Percentiles rank a stretch among this genome's conserved stretches.
phyloP scores from a whole-genome alignment of 2,888 invertebrate species.

The Tetragnatha montana region DNA sequence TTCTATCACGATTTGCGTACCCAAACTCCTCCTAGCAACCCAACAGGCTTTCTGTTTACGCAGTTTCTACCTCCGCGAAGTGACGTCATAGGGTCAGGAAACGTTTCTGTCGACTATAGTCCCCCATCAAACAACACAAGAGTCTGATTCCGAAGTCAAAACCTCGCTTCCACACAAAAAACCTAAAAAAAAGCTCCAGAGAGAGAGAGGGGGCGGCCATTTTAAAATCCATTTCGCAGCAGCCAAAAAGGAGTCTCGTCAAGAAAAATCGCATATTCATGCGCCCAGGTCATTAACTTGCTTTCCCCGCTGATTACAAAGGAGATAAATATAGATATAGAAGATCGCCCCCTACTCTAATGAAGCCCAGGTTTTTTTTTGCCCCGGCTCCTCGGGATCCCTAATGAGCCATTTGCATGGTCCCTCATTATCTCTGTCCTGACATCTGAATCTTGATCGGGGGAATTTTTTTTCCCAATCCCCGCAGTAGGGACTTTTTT shows the following conservation, averaged over 20 bases:
- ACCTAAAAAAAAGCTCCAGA: no score
- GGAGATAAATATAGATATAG: not conserved
- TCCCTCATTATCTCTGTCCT: slow-evolving; percentile 46
- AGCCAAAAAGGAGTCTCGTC: not conserved
- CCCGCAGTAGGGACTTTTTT: not conserved
- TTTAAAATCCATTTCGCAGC: not conserved
- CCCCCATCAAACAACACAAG: no score
- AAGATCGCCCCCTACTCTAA: not conserved
- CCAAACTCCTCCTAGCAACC: no score
- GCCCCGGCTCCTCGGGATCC: not conserved
- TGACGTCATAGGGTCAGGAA: no score
- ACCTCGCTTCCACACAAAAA: no score
- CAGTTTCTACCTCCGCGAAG: no score
- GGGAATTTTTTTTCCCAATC: not conserved
- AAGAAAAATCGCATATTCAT: not conserved
- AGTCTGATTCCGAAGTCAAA: no score
- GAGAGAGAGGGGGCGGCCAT: no score
- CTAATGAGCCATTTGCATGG: slow-evolving; percentile 67
- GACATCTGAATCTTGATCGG: not conserved
- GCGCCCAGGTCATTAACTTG: not conserved
- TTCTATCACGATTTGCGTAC: no score
- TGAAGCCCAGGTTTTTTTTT: slow-evolving; percentile 18
- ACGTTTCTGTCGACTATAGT: no score
- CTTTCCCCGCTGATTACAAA: not conserved
- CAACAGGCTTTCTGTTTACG: no score